Evolutionary conservation across 2,888 invertebrate species (phyloP).

Genomic region (Stramonita haemastoma): DNA sequence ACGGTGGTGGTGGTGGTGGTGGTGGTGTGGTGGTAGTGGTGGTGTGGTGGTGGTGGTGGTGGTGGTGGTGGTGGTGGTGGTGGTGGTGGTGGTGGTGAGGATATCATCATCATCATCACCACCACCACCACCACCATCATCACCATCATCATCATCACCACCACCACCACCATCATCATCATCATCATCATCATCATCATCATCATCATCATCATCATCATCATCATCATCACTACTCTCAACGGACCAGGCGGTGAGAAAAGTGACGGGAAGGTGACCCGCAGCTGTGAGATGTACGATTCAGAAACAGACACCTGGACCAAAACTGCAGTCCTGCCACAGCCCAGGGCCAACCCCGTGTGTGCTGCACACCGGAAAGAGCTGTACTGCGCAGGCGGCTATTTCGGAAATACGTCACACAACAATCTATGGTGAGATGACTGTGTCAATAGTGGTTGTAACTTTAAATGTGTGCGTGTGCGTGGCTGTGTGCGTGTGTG

Average conservation of each 20-base stretch:
- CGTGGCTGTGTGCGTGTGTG: neutral
- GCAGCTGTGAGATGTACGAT: slow-evolving; percentile 66
- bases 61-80: neutral
- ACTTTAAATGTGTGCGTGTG: neutral
- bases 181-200: too few species aligned
- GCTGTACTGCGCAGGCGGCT: slow-evolving; percentile 67
- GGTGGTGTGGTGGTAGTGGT: neutral
- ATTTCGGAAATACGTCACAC: slow-evolving; percentile 61
- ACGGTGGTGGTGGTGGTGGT: neutral
- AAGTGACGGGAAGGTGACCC: slow-evolving; percentile 56
- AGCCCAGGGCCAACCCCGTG: slow-evolving; percentile 62
- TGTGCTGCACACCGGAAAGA: slow-evolving; percentile 57
- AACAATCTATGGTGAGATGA: slow-evolving; percentile 66
- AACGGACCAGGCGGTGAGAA: slow-evolving; percentile 60
- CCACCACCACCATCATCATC: too few species aligned
- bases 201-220: too few species aligned
- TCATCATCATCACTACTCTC: too few species aligned
- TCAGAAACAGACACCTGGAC: slow-evolving; percentile 61
- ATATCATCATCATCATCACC: too few species aligned
- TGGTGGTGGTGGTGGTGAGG: too few species aligned
- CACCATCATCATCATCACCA: too few species aligned
- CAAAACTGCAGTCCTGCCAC: slow-evolving; percentile 60
- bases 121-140: too few species aligned
- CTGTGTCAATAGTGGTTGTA: neutral
- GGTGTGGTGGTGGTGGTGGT: neutral